A percentile compares a stretch with the other conserved stretches of the same genome.
These are phyloP conservation scores for Eueremaeus valkanovi DNA, from an alignment of 2,888 invertebrate genomes.

Conservation along the genomic window DNA sequence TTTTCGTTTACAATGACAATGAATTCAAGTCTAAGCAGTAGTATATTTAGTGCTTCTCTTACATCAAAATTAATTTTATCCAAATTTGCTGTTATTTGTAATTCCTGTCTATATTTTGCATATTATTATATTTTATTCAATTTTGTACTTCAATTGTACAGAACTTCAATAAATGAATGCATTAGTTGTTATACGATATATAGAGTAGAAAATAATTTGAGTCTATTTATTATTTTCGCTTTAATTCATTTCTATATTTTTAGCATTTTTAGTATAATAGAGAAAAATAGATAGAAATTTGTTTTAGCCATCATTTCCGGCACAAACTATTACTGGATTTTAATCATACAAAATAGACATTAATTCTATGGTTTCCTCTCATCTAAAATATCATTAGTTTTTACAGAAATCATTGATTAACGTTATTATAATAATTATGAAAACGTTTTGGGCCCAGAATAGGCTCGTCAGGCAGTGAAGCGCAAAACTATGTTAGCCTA, in stretches of 20 bases:
- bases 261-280: not conserved
- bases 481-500: not conserved
- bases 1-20: not conserved
- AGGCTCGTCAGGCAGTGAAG: constrained; percentile 9
- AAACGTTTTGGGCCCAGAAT: not conserved
- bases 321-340: constrained; percentile 1
- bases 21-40: not conserved
- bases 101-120: not conserved
- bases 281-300: not conserved
- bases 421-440: constrained; percentile 29
- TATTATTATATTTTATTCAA: not conserved
- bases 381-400: constrained; percentile 31
- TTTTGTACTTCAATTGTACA: constrained; percentile 9
- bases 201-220: not conserved
- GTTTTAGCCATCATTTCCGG: constrained; percentile 21
- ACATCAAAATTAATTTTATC: not conserved
- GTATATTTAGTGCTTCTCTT: not conserved
- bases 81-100: not conserved
- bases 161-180: not conserved
- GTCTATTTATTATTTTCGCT: not conserved
- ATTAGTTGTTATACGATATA: not conserved
- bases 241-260: not conserved
- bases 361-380: not conserved
- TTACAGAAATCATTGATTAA: constrained; percentile 23
- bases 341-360: not conserved